phyloP scores from a whole-genome alignment of 2,113 vertebrate genomes.

The Nibea coibor region DNA sequence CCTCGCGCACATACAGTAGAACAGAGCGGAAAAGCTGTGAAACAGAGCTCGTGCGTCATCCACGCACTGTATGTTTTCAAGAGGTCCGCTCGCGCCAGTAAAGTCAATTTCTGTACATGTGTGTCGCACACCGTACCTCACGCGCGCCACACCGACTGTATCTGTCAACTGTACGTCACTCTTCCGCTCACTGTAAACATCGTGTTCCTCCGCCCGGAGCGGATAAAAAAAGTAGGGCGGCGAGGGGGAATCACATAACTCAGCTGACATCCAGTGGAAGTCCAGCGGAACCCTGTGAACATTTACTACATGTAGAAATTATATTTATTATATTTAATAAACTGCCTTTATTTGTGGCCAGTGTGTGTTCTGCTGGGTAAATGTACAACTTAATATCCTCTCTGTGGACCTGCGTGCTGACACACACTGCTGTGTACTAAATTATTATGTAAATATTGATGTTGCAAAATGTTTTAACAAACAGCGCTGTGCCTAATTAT shows the following conservation, averaged over 20 bases:
- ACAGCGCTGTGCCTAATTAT: too few relatives aligned
- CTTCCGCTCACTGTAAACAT: slow-evolving; percentile 79
- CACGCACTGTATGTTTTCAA: too few relatives aligned
- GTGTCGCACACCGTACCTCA: not conserved
- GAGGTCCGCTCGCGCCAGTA: not conserved
- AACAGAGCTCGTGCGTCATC: fast-evolving
- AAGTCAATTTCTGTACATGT: not conserved
- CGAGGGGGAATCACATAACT: not conserved
- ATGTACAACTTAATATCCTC: not conserved
- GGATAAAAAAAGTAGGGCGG: slow-evolving; percentile 70
- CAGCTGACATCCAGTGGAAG: not conserved
- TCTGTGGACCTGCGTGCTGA: not conserved
- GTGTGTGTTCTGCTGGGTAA: not conserved
- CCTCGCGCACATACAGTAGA: slow-evolving; percentile 2
- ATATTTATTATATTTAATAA: too few relatives aligned
- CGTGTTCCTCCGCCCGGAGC: slow-evolving; percentile 75
- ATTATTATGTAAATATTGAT: not conserved
- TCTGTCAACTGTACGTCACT: slow-evolving; percentile 63
- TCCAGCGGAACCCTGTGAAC: not conserved
- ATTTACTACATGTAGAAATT: not conserved
- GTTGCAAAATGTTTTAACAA: not conserved
- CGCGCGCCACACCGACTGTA: slow-evolving; percentile 26
- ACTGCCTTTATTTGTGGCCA: too few relatives aligned
- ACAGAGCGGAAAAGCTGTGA: not conserved
- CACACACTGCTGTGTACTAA: not conserved